Conservation (phyloP, 1,140 invertebrate genomes). For the Panagrolaimus sp. region DNA sequence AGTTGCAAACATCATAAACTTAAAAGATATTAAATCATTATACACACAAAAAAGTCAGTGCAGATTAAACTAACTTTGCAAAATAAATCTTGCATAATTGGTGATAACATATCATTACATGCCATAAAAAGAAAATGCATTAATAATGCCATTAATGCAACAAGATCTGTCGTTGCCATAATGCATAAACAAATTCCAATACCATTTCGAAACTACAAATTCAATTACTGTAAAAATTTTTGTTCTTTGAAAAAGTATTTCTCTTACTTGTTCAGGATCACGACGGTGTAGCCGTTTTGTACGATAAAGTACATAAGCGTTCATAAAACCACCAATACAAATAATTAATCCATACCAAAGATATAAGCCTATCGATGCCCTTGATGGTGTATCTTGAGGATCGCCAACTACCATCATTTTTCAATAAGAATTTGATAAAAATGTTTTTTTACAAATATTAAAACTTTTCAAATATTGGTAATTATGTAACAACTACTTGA, state of each 20-base stretch:
- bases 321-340: constrained; percentile 29
- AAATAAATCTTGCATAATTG: background rate
- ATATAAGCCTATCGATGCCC: background rate
- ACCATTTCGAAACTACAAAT: constrained; percentile 31
- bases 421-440: too few species aligned
- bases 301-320: constrained; percentile 26
- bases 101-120: background rate
- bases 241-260: background rate
- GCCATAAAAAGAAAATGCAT: constrained; percentile 18
- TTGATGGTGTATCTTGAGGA: too few species aligned
- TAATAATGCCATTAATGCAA: constrained; percentile 22
- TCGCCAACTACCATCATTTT: too few species aligned
- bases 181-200: constrained; percentile 32
- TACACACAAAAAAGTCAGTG: background rate
- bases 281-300: constrained; percentile 20
- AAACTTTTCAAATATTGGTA: too few species aligned
- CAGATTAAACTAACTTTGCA: background rate
- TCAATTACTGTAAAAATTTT: background rate
- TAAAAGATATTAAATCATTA: background rate
- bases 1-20: constrained; percentile 24
- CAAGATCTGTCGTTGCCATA: constrained; percentile 28
- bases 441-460: too few species aligned
- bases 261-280: constrained; percentile 35
- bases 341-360: constrained; percentile 22
- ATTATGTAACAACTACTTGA: too few species aligned